Conservation (phyloP, 2,797 vertebrate species). For the Cetoscarus ocellatus region DNA sequence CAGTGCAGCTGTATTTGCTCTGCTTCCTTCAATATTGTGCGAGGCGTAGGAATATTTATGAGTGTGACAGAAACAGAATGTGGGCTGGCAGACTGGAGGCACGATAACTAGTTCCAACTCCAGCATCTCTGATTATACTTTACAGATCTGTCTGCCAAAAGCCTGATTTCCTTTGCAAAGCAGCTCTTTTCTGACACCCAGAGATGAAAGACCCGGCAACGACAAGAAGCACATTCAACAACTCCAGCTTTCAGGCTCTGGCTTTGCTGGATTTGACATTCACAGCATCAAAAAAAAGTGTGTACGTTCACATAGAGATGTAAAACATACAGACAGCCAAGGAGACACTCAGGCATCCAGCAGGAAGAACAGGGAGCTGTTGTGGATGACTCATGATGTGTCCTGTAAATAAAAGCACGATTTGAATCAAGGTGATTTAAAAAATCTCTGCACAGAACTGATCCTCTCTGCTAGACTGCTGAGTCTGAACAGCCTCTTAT, state of each 20-base stretch:
- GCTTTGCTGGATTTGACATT: slow-evolving; percentile 76
- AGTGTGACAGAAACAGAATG: slow-evolving; percentile 71
- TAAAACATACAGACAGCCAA: slow-evolving; percentile 29
- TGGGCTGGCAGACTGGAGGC: slow-evolving; percentile 70
- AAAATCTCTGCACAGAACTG: slow-evolving; percentile 20
- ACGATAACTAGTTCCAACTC: slow-evolving; percentile 72
- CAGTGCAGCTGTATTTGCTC: slow-evolving; percentile 20
- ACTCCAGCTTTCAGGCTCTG: slow-evolving; percentile 59
- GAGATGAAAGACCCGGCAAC: slow-evolving; percentile 77
- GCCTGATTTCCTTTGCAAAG: slow-evolving; percentile 82
- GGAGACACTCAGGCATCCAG: background rate
- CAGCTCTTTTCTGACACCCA: slow-evolving; percentile 72
- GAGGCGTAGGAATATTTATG: slow-evolving; percentile 67
- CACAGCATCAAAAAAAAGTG: slow-evolving; percentile 59
- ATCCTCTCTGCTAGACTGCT: slow-evolving; percentile 34
- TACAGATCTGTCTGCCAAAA: slow-evolving; percentile 82
- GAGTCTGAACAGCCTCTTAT: slow-evolving; percentile 28
- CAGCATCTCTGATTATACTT: slow-evolving; percentile 78
- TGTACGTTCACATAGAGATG: slow-evolving; percentile 32
- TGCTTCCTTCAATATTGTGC: slow-evolving; percentile 54
- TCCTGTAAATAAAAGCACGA: slow-evolving; percentile 31
- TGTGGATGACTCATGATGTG: background rate
- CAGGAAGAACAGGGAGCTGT: slow-evolving; percentile 5
- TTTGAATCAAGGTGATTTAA: slow-evolving; percentile 9
- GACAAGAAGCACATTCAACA: slow-evolving; percentile 79